Evolutionary conservation across 2,797 vertebrate genomes (phyloP).

Genomic region (Petrocephalus schoutedeni): DNA sequence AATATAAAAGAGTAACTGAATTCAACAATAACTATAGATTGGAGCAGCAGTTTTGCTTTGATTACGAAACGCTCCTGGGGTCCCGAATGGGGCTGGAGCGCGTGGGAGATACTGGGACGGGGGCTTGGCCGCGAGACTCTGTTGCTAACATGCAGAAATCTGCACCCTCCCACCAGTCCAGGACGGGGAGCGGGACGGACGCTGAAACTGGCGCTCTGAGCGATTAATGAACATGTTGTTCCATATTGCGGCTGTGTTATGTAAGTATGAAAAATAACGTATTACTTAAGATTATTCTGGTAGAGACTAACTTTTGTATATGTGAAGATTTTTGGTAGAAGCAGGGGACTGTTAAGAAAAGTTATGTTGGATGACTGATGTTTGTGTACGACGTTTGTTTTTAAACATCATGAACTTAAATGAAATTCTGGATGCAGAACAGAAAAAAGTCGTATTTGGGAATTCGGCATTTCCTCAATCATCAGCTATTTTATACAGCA

Average conservation of each 20-base stretch:
- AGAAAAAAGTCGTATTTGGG: background rate
- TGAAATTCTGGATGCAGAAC: background rate
- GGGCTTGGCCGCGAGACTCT: conserved; percentile 4
- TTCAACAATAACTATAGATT: background rate
- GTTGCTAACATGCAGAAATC: background rate
- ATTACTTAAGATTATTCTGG: background rate
- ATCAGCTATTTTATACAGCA: background rate
- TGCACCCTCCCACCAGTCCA: background rate
- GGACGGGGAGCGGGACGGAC: background rate
- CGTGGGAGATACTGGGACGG: conserved; percentile 2
- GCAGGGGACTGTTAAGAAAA: background rate
- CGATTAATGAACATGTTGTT: conserved; percentile 47
- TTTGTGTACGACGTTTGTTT: background rate
- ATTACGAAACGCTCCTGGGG: background rate
- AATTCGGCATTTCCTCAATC: background rate
- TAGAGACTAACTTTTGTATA: background rate
- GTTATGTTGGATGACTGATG: background rate
- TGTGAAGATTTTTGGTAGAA: background rate
- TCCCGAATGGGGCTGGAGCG: background rate
- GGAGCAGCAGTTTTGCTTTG: background rate
- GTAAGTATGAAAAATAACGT: conserved; percentile 49
- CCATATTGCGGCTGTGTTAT: conserved; percentile 43
- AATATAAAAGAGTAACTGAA: background rate
- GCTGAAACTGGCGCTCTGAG: background rate
- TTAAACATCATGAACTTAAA: background rate